Evolutionary conservation across 2,797 vertebrate species (phyloP).

Genomic region (Coendou prehensilis): DNA sequence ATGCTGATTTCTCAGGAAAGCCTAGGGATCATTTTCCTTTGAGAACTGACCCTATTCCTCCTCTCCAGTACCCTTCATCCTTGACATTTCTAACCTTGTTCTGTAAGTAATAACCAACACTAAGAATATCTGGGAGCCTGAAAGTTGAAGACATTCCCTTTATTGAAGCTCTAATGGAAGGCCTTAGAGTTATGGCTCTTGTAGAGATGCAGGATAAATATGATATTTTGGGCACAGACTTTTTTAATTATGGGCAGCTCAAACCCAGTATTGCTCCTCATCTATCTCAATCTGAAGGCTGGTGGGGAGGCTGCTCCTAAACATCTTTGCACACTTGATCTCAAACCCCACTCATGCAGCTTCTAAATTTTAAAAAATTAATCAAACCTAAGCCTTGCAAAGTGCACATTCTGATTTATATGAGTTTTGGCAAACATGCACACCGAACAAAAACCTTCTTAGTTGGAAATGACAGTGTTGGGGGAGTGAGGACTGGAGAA

Average conservation of each 20-base stretch:
- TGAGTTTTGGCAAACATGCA: constrained; percentile 78
- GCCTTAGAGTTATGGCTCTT: constrained; percentile 75
- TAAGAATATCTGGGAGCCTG: constrained; percentile 9
- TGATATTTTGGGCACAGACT: constrained; percentile 83
- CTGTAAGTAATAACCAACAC: constrained; percentile 49
- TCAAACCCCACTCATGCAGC: constrained; percentile 77
- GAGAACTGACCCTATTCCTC: background rate
- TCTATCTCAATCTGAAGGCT: constrained; percentile 84
- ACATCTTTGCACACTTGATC: constrained; percentile 84
- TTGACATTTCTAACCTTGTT: constrained; percentile 29
- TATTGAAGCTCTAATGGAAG: constrained; percentile 68
- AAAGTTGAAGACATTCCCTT: constrained; percentile 64
- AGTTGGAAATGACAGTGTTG: constrained; percentile 68
- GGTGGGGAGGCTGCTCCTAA: constrained; percentile 75
- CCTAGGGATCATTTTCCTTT: background rate
- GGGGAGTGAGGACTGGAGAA: background rate
- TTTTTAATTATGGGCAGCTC: constrained; percentile 85
- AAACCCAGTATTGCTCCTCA: constrained; percentile 80
- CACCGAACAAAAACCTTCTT: constrained; percentile 59
- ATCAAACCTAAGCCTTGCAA: constrained; percentile 78
- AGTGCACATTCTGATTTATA: constrained; percentile 81
- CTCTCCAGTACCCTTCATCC: background rate
- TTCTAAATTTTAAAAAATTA: constrained; percentile 83
- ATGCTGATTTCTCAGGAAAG: background rate
- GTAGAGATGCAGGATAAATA: constrained; percentile 78